Conservation (phyloP, 2,888 invertebrate genomes). For the Agonopterix heracliana region DNA sequence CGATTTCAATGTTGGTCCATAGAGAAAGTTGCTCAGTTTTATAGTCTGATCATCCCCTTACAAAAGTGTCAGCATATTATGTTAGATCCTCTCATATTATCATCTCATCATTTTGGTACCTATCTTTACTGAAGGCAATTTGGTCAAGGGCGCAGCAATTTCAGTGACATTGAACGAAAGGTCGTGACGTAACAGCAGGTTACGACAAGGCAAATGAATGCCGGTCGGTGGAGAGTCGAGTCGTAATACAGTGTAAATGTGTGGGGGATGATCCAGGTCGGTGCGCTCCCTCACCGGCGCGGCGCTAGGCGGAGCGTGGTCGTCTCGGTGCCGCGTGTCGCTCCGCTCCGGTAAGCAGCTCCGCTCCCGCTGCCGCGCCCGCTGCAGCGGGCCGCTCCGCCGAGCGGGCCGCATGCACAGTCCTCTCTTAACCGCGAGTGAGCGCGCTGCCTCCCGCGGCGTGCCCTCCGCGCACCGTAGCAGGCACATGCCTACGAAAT, state of each 20-base stretch:
- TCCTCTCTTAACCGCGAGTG: conserved; percentile 68
- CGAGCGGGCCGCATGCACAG: conserved; percentile 32
- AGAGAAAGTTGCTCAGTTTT: no score
- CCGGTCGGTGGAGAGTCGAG: conserved; percentile 6
- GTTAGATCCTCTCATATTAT: no score
- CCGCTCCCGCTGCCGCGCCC: conserved; percentile 10
- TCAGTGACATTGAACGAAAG: conserved; percentile 7
- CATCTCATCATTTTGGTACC: no score
- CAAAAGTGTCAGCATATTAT: no score
- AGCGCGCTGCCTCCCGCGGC: conserved; percentile 70
- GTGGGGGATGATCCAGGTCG: conserved; percentile 61
- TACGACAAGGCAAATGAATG: conserved; percentile 13
- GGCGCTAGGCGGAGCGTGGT: conserved; percentile 32
- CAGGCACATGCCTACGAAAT: conserved; percentile 65
- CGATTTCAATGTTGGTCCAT: no score
- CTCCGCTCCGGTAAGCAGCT: conserved; percentile 24
- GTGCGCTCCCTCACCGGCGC: conserved; percentile 37
- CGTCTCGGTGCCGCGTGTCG: conserved; percentile 8
- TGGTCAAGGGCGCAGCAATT: conserved; percentile 25
- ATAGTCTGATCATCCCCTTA: no score
- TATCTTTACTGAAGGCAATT: neutral
- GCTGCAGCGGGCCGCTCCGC: conserved; percentile 15
- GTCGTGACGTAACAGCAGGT: conserved; percentile 3
- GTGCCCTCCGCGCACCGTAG: conserved; percentile 51
- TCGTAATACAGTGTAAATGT: conserved; percentile 27